Evolutionary conservation across 1,140 invertebrate genomes (phyloP).

Genomic region (Drosophila albomicans): DNA sequence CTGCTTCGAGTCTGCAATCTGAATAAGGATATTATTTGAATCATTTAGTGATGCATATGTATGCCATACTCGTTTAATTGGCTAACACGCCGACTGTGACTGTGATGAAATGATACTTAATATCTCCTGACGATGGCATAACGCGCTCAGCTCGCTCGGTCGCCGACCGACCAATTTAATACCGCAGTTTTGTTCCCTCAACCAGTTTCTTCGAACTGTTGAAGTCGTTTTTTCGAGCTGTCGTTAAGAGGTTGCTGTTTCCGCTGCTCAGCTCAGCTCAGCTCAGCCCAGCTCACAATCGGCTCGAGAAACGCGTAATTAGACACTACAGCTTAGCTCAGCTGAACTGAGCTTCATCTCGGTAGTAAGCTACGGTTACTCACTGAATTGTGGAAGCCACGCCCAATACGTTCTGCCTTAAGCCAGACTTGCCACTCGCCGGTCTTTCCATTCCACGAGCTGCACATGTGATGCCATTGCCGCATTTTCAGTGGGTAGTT

Average conservation of each 20-base stretch:
- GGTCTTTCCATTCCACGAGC: conserved; percentile 93
- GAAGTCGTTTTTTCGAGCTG: conserved; percentile 5
- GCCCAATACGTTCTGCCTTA: conserved; percentile 91
- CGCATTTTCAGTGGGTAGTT: conserved; percentile 92
- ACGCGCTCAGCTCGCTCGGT: background rate
- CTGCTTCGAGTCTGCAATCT: background rate
- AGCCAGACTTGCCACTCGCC: conserved; percentile 95
- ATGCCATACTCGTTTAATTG: background rate
- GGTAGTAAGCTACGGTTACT: conserved; percentile 75
- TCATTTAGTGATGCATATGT: background rate
- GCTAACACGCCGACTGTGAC: background rate
- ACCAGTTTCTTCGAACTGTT: conserved; percentile 30
- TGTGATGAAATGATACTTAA: conserved; percentile 27
- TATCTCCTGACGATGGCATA: conserved; percentile 21
- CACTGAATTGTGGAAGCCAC: conserved; percentile 93
- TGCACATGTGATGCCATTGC: conserved; percentile 93
- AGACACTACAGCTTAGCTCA: background rate
- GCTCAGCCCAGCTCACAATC: no score
- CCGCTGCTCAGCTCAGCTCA: conserved; percentile 13
- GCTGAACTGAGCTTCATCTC: conserved; percentile 2
- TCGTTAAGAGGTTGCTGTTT: conserved; percentile 31
- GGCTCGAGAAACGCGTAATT: conserved; percentile 43
- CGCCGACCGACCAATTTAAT: conserved; percentile 6
- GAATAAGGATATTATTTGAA: background rate
- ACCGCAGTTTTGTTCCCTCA: conserved; percentile 23